Evolutionary conservation across 2,113 vertebrate genomes (phyloP), one percentile per base, ranked within the genome.

Genomic region (Phrynosoma blainvillii): DNA sequence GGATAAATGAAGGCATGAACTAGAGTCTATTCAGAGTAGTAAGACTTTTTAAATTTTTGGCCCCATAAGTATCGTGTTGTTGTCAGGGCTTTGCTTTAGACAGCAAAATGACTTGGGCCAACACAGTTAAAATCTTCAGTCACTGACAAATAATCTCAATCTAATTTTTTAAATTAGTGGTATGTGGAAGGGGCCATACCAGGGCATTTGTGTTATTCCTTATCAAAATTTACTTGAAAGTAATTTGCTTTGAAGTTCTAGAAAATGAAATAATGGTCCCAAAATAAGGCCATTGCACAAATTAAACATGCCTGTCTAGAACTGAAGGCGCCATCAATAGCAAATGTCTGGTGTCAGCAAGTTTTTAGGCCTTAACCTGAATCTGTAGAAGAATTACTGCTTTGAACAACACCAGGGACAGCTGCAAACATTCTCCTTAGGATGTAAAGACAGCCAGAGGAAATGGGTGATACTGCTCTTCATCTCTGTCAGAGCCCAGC

Each of bases 391-490:
- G 93, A 95, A 90, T 78, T 89, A 91, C 90, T 90, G 84, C 93
- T 84, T 89, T 90, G 86, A 83, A 93, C 87, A 90, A 93, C 87
- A 90, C 90, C 3, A 75, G 93, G 90, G 94, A 93, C 92, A 95
- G 89, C 86, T 90, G 85, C 76, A 87, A 94, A 91, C 88, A 88
- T 91, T 94, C 92, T 93, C 93, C 73, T 95, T 92, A 92, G 84
- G 84, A 95, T 95, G 92, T 93, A 94, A 93, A 90, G 93, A 92
- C 88, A 93, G 89, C 92, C 84, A 85, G 93, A 84, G 80, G 92
- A 94, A 95, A 94, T 87, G 74, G 91, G 92, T 92, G 82, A 91
- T 83, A 93, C 95, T 89, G 93, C 95, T 95, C 94, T 95, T 94
- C 86, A 90, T 92, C 90, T 90, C 93, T 95, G 92, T 95, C 94